A percentile compares a stretch with the other conserved stretches of the same genome.
Conservation (phyloP, 2,888 invertebrate species). For the Drepanosiphum platanoidis region DNA sequence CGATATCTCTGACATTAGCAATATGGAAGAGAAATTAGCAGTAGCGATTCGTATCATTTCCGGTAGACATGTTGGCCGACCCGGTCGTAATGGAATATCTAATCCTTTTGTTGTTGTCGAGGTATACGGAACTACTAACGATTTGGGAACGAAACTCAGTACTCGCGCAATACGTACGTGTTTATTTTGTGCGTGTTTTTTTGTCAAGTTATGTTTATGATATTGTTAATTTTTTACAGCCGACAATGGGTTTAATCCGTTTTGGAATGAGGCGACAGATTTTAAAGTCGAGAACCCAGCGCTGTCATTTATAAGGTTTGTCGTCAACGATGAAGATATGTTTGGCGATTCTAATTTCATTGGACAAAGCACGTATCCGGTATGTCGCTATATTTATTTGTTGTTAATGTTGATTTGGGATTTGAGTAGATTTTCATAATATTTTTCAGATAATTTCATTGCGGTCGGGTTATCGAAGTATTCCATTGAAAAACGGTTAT, state of each 20-base stretch:
- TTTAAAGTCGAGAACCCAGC: constrained; percentile 85
- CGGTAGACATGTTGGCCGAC: constrained; percentile 86
- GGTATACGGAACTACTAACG: constrained; percentile 87
- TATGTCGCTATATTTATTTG: constrained; percentile 67
- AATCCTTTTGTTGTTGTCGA: constrained; percentile 94
- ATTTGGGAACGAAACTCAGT: constrained; percentile 82
- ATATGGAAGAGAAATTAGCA: constrained; percentile 72
- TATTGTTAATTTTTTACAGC: constrained; percentile 68
- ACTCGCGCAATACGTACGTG: constrained; percentile 87
- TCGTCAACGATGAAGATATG: constrained; percentile 94
- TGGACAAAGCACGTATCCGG: constrained; percentile 93
- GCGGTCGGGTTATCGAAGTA: constrained; percentile 88
- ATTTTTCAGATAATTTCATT: constrained; percentile 77
- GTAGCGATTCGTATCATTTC: constrained; percentile 83
- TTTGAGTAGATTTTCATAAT: not conserved
- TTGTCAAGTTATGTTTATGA: not conserved
- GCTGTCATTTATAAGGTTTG: constrained; percentile 85
- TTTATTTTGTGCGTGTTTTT: not conserved
- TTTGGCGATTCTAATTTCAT: constrained; percentile 97
- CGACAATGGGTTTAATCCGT: constrained; percentile 93
- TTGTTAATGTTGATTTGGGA: constrained; percentile 14
- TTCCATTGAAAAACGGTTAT: constrained; percentile 87
- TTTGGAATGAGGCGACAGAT: constrained; percentile 88
- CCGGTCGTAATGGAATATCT: constrained; percentile 81
- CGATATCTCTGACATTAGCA: constrained; percentile 70